Percentiles rank a stretch among this genome's conserved stretches.
phyloP scores from a whole-genome alignment of 2,797 vertebrate genomes.

The Salmo trutta region DNA sequence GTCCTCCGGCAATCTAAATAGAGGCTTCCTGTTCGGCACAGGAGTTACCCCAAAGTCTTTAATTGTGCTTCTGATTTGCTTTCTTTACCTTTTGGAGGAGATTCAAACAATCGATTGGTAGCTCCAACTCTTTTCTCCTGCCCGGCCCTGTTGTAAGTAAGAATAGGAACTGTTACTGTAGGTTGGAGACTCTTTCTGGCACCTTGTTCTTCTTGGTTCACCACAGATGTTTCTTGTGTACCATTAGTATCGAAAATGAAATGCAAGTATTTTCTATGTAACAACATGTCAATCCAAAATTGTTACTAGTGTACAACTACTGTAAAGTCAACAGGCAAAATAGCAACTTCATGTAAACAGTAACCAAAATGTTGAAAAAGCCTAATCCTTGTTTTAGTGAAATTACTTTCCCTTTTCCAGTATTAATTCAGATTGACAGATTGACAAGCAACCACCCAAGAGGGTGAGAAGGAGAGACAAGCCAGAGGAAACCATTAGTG shows the following conservation, averaged over 20 bases:
- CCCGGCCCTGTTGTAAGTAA: not conserved
- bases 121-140: not conserved
- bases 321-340: too few relatives aligned
- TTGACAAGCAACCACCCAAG: slow-evolving; percentile 39
- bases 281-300: too few relatives aligned
- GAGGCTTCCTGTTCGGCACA: slow-evolving; percentile 1
- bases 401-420: slow-evolving; percentile 39
- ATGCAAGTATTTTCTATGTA: not conserved
- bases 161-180: not conserved
- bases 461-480: slow-evolving; percentile 50
- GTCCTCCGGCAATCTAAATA: slow-evolving; percentile 3
- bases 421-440: slow-evolving; percentile 66
- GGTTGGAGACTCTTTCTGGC: not conserved
- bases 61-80: slow-evolving; percentile 15
- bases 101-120: not conserved
- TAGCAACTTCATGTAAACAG: too few relatives aligned
- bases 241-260: not conserved
- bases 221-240: not conserved
- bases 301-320: too few relatives aligned
- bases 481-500: slow-evolving; percentile 12
- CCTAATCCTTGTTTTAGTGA: too few relatives aligned
- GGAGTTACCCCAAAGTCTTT: not conserved
- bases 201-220: not conserved
- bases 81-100: slow-evolving; percentile 1
- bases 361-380: too few relatives aligned